Evolutionary conservation across 2,113 vertebrate species (phyloP).

Genomic region (Phyllopteryx taeniolatus): DNA sequence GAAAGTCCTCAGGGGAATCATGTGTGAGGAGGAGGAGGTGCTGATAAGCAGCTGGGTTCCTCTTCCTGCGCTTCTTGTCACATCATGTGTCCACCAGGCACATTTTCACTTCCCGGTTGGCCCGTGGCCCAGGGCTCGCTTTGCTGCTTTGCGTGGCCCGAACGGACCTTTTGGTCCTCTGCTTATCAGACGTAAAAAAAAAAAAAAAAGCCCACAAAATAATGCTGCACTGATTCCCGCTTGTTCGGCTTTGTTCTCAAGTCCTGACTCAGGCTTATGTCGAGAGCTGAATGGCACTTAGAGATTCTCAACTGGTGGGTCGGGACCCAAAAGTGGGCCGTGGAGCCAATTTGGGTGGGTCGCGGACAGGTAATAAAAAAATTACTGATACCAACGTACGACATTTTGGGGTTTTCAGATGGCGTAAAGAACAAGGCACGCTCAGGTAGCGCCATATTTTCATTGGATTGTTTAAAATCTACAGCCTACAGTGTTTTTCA

Average conservation of each 20-base stretch:
- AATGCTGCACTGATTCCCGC: neutral
- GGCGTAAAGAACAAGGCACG: neutral
- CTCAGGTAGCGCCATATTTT: no score
- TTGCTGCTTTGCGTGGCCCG: constrained; percentile 47
- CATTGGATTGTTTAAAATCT: neutral
- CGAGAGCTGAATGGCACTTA: constrained; percentile 17
- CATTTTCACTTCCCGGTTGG: constrained; percentile 62
- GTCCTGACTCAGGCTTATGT: constrained; percentile 51
- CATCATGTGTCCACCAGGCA: constrained; percentile 61
- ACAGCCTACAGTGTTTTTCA: no score
- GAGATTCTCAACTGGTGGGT: neutral
- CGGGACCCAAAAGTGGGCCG: constrained; percentile 6
- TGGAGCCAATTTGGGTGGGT: no score
- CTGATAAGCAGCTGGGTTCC: constrained; percentile 72
- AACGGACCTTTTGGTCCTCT: constrained; percentile 35
- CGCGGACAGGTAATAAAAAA: neutral
- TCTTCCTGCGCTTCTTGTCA: constrained; percentile 65
- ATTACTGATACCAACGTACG: neutral
- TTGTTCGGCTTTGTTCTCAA: constrained; percentile 48
- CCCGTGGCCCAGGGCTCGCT: constrained; percentile 25
- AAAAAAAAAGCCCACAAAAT: neutral
- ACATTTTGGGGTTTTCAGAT: neutral
- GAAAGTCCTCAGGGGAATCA: neutral
- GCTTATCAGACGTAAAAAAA: constrained; percentile 42
- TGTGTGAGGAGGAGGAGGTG: constrained; percentile 34